phyloP scores from a whole-genome alignment of 1,140 invertebrate species.

The Drosophila chauvacae region DNA sequence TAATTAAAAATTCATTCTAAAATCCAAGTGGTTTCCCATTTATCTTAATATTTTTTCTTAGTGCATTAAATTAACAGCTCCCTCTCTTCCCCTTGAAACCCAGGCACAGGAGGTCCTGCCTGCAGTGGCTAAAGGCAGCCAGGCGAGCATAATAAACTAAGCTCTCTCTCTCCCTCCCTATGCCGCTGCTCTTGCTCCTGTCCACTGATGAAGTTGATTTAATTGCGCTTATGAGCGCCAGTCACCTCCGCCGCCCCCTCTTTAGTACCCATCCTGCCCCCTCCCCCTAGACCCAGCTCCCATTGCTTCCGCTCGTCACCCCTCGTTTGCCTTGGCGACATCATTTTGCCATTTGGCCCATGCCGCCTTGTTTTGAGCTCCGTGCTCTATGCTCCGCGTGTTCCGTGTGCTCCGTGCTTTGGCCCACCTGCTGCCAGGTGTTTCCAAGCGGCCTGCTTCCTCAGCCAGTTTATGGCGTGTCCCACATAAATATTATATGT shows the following conservation, averaged over 20 bases:
- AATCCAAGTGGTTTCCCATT: neutral
- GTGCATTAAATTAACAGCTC: conserved; percentile 37
- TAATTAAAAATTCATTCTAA: neutral
- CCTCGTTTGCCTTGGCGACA: conserved; percentile 46
- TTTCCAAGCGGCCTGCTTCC: conserved; percentile 40
- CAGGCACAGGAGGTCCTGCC: neutral
- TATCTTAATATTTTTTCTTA: neutral
- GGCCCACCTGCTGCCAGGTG: conserved; percentile 35
- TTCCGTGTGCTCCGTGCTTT: neutral
- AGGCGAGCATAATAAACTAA: conserved; percentile 63
- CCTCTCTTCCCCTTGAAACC: neutral
- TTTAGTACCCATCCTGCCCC: neutral
- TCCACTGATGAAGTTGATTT: conserved; percentile 63
- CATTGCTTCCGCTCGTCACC: neutral
- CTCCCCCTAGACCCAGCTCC: too few relatives aligned
- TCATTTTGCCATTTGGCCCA: conserved; percentile 50
- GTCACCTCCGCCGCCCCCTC: neutral
- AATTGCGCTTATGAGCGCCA: conserved; percentile 64
- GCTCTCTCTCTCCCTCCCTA: conserved; percentile 5
- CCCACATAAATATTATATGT: conserved; percentile 57
- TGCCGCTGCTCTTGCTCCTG: conserved; percentile 37
- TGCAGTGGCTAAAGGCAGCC: conserved; percentile 40
- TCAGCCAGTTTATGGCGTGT: conserved; percentile 44
- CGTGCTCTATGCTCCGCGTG: conserved; percentile 4
- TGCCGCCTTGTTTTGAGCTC: conserved; percentile 12